Conservation (phyloP, 2,113 vertebrate genomes). For the Plestiodon gilberti region DNA sequence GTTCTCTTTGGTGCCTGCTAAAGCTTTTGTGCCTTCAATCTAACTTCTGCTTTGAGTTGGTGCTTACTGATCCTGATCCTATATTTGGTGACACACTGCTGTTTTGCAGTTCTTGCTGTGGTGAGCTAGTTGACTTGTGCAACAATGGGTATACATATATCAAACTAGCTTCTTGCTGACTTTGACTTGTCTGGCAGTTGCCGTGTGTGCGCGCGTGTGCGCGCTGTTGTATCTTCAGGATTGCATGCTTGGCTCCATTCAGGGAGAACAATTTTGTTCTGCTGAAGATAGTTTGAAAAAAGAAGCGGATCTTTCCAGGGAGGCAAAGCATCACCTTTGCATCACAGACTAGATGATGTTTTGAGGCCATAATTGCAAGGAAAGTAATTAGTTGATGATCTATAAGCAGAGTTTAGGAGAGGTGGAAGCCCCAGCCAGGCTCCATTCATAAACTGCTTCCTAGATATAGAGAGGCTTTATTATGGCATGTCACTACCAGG, state of each 20-base stretch:
- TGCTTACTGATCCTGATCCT: background rate
- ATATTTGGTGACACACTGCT: background rate
- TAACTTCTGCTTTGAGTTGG: background rate
- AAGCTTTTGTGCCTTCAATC: background rate
- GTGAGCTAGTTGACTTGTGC: background rate
- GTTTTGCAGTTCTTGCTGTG: background rate
- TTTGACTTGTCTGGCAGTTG: background rate
- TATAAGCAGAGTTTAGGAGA: background rate
- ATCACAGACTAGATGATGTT: background rate
- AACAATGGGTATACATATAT: background rate
- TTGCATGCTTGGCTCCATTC: background rate
- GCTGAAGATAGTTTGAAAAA: background rate
- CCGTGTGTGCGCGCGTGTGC: background rate
- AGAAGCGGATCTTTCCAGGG: background rate
- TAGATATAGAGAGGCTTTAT: background rate
- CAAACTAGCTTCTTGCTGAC: background rate
- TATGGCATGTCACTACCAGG: background rate
- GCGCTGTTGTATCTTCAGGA: background rate
- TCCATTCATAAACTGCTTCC: constrained; percentile 11
- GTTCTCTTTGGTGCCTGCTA: background rate
- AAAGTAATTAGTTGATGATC: constrained; percentile 19
- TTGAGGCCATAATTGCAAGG: constrained; percentile 9
- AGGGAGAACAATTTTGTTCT: background rate
- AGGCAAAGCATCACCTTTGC: background rate
- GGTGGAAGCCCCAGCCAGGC: constrained; percentile 4